phyloP scores from a whole-genome alignment of 2,797 vertebrate genomes.

The Rhabdophis nuchalis region DNA sequence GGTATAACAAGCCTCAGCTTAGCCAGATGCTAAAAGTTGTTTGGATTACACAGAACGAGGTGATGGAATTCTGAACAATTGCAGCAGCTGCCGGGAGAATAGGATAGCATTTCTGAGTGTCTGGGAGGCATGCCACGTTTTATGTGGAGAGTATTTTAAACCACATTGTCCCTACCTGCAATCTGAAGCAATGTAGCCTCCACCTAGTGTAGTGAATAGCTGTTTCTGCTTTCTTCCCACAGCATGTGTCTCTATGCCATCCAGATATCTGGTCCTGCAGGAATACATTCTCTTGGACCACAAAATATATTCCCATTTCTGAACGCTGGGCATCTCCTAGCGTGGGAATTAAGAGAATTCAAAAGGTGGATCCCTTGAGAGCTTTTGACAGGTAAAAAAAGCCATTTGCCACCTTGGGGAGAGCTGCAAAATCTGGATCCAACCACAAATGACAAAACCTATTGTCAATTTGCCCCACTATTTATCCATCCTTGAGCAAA shows the following conservation, averaged over 20 bases:
- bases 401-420: conserved; percentile 23
- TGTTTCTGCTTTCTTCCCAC: neutral
- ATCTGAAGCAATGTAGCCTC: no score
- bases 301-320: neutral
- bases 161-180: neutral
- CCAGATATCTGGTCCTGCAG: neutral
- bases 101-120: no score
- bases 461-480: neutral
- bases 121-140: neutral
- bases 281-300: neutral
- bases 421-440: conserved; percentile 19
- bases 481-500: neutral
- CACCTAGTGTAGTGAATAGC: neutral
- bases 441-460: conserved; percentile 20
- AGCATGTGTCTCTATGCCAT: neutral
- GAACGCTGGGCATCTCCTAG: conserved; percentile 19
- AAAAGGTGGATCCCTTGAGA: conserved; percentile 6
- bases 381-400: conserved; percentile 35
- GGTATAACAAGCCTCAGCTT: neutral
- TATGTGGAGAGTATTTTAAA: neutral
- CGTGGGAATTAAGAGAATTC: conserved; percentile 1
- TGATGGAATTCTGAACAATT: neutral
- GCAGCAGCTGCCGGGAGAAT: neutral
- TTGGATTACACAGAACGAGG: neutral
- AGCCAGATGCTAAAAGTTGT: neutral